phyloP scores from a whole-genome alignment of 2,113 vertebrate species.

The Dipodomys ordii region DNA sequence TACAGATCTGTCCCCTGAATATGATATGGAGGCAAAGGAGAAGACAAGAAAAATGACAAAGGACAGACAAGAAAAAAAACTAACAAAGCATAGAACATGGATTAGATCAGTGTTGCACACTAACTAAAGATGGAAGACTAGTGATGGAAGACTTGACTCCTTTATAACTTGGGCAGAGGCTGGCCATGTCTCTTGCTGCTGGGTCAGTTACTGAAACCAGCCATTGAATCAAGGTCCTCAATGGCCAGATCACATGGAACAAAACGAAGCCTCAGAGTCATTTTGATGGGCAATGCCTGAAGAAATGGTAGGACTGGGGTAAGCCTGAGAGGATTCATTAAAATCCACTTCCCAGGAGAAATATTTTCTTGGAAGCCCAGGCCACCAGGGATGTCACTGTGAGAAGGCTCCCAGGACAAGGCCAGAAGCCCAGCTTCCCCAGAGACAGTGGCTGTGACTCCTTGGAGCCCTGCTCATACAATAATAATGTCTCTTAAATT shows the following conservation, averaged over 20 bases:
- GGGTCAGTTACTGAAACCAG: not conserved
- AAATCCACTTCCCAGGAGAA: not conserved
- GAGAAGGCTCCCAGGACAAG: constrained; percentile 8
- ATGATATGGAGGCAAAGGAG: not conserved
- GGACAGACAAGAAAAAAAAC: rapidly evolving
- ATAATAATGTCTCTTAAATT: not conserved
- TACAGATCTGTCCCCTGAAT: not conserved
- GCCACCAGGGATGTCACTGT: not conserved
- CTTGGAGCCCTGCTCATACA: not conserved
- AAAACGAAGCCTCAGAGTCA: not conserved
- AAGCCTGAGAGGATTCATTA: not conserved
- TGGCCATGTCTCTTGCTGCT: not conserved
- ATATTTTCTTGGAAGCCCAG: not conserved
- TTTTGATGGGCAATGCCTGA: not conserved
- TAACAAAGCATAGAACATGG: not conserved
- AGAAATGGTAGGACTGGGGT: not conserved
- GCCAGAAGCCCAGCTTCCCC: not conserved
- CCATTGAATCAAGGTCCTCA: not conserved
- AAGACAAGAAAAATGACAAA: too few relatives aligned
- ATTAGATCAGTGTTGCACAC: not conserved
- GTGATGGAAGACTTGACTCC: not conserved
- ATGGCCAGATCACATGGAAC: not conserved
- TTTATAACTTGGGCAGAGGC: not conserved
- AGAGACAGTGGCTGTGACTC: not conserved
- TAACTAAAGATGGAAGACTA: not conserved